Base-by-base conservation (phyloP, 2,888 invertebrate species). In the Oligia fasciuncula region DNA sequence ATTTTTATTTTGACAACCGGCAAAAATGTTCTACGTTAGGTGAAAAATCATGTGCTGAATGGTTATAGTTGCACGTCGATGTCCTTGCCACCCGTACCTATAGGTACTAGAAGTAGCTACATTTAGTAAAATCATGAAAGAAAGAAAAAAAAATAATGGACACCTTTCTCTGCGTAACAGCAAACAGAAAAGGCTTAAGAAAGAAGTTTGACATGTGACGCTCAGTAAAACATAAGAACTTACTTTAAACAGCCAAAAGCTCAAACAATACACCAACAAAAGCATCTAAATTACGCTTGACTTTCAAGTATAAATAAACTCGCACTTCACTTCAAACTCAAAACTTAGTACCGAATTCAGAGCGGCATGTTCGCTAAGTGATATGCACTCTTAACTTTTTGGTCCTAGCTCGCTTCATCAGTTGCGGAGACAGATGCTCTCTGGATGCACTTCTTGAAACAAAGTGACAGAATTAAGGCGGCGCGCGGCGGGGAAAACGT, bases 311-410 rank as follows among this genome's bases (percentile, higher is more conserved):
- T 83, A 83, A 79, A 80, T 77, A 73, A 79, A 81, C 78, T 85
- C 78, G 62, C 63, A 81, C 80, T 71, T 76, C 70, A 79, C 76
- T 76, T 73, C 9, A 57, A 80, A 80, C 67, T 76, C n/a, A 4
- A 72, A 87, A 85, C 71, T 83, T 81, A 72, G 78, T 88, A 82
- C 79, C 71, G 63, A 84, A 88, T 86, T 87, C 82, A 69, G 74
- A 77, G 78, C 73, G 49, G 73, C 83, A 70, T 80, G 83, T 81
- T 86, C 79, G 77, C 85, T 90, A 90, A 90, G 88, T 90, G 88
- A 88, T 90, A 88, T 88, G 87, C 87, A 88, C 88, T 86, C 86
- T 86, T 87, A 88, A 89, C 89, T 89, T 89, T 88, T 84, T 82
- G 81, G 80, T 78, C 76, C 76, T 73, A 73, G 80, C 77, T 84